These are phyloP conservation scores for Cephus spinipes DNA, from an alignment of 2,888 invertebrate genomes.

Conservation along the genomic window DNA sequence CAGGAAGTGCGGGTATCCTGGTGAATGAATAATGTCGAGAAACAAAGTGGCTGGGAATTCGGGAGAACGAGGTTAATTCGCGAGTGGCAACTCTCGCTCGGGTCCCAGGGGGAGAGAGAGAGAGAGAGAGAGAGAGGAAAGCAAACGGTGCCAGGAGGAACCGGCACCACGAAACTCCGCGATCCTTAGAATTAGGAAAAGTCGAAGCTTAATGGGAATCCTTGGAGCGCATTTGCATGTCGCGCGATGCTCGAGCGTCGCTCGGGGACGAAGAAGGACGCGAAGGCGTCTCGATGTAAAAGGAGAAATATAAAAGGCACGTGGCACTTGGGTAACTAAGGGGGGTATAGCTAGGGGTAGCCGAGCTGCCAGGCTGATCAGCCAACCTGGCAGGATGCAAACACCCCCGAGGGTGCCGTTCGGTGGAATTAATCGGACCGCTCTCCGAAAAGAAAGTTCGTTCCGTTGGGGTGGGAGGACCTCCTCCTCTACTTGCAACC, in stretches of 20 bases:
- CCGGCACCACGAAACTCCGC: background rate
- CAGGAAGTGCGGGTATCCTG: background rate
- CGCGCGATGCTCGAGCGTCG: background rate
- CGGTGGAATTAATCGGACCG: constrained; percentile 49
- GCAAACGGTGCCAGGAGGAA: background rate
- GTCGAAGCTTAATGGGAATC: constrained; percentile 23
- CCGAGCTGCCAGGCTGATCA: background rate
- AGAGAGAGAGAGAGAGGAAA: background rate
- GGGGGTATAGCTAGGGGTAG: background rate
- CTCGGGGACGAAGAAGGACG: background rate
- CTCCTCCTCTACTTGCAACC: background rate
- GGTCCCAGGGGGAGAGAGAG: background rate
- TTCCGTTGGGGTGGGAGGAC: constrained; percentile 27
- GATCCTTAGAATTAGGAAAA: background rate
- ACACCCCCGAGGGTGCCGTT: constrained; percentile 50
- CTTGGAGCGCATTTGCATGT: constrained; percentile 13
- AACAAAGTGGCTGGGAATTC: background rate
- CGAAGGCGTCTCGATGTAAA: background rate
- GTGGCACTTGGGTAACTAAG: background rate
- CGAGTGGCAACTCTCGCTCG: background rate
- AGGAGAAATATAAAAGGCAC: background rate
- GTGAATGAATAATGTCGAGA: background rate
- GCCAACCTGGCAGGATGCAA: constrained; percentile 22
- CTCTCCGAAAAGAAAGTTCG: constrained; percentile 44
- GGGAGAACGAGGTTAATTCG: background rate